Evolutionary conservation across 2,797 vertebrate genomes (phyloP).

Genomic region (Streptopelia turtur): DNA sequence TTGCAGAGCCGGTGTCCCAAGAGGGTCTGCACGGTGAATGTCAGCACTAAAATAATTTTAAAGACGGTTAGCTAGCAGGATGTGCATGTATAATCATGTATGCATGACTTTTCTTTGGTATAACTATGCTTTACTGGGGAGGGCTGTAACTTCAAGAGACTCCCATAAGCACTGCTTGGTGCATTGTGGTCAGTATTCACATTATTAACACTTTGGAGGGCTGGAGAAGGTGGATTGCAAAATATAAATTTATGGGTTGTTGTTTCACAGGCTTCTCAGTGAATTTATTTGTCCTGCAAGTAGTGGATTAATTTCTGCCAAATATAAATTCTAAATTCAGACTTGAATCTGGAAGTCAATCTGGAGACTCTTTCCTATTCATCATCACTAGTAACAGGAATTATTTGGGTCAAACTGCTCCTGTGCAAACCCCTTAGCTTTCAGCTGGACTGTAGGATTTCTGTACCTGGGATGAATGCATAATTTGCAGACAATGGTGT

Average conservation of each 20-base stretch:
- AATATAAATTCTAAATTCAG: neutral
- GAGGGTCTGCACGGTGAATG: neutral
- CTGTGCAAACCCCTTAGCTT: neutral
- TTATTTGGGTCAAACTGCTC: neutral
- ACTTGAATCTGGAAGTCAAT: neutral
- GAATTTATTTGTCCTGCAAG: neutral
- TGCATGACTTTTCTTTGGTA: neutral
- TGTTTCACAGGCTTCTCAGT: neutral
- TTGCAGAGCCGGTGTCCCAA: neutral
- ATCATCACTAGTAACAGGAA: neutral
- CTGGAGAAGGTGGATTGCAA: neutral
- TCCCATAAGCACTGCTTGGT: neutral
- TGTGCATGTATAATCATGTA: fast-evolving
- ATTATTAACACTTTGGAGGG: neutral
- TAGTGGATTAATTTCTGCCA: neutral
- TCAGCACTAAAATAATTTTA: neutral
- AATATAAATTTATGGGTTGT: neutral
- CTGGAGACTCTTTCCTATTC: neutral
- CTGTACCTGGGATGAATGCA: neutral
- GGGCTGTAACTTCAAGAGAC: neutral
- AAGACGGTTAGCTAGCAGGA: neutral
- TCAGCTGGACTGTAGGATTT: neutral
- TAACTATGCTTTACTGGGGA: neutral
- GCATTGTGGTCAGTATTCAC: neutral
- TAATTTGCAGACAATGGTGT: neutral